Evolutionary conservation across 2,113 vertebrate species (phyloP), one percentile per base, ranked within the genome.

Genomic region (Aegotheles bennettii): DNA sequence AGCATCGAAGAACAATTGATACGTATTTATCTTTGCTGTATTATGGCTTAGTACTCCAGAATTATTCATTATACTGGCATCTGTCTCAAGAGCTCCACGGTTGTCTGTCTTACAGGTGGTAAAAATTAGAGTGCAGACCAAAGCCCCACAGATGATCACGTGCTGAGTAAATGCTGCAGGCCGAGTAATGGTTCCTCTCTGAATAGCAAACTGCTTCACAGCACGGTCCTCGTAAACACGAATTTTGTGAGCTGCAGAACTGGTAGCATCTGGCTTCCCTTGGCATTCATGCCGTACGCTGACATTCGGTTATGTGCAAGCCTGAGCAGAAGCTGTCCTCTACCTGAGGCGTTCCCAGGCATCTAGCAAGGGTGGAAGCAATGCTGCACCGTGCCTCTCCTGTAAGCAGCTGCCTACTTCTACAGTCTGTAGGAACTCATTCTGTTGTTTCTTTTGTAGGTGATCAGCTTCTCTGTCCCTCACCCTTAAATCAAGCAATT

Each of bases 171-270:
- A 71, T 54, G 83, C 63, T 89, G 64, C 76, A 0, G 4, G 26
- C 60, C 1, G 0, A 75, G 38, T 64, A 38, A 56, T 75, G 70
- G 51, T 40, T 91, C 65, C 38, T 90, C 50, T 67, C 83, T 67
- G 71, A 67, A 20, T 14, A 51, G 29, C 7, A 29, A 63, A 56
- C 93, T 96, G 73, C 93, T 89, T 92, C 76, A 81, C 0, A 3
- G 51, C 80, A 26, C 7, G 0, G 29, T 74, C 40, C 80, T 87
- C 5, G 9, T 78, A 87, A 90, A 70, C 51, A 18, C 19, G 14
- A 31, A n/a, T 40, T 84, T 68, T 60, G 60, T 51, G 86, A 94
- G 93, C 86, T 87, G 94, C 70, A 89, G 91, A 94, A 89, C 93
- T 87, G 76, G 89, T 92, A 92, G 61, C 68, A 91, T 71, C 80